Evolutionary conservation across 1,140 invertebrate species (phyloP), one percentile per base, ranked within the genome.

Genomic region (Cylas formicarius): DNA sequence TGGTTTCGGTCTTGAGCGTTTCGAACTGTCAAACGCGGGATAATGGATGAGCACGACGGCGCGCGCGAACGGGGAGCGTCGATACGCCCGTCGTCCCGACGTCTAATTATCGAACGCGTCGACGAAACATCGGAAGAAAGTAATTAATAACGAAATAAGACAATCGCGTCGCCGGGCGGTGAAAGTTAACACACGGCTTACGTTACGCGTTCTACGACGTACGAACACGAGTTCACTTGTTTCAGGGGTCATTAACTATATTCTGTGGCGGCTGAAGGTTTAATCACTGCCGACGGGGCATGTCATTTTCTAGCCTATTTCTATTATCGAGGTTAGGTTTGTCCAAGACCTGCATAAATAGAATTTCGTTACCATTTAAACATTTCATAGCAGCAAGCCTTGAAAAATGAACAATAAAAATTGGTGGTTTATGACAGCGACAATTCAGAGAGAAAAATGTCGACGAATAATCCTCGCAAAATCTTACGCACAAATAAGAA

Each of bases 11-110:
- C 49, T 41, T 41, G 27, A 45, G 37, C 35, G 40, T 44, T 35
- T 41, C 31, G 23, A 39, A 37, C 45, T 52, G 50, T 52, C 50
- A 41, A 36, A 20, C n/a, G n/a, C 14, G 9, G 44, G 28, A 52
- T 52, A 52, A 52, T 52, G 43, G 50, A 52, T 52, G 44, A 45
- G 48, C 46, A n/a, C n/a, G n/a, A n/a, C n/a, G n/a, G n/a, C n/a
- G n/a, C n/a, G n/a, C n/a, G n/a, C n/a, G n/a, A n/a, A n/a, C n/a
- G n/a, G n/a, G n/a, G n/a, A n/a, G n/a, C n/a, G n/a, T n/a, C n/a
- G n/a, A n/a, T n/a, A n/a, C n/a, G n/a, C 44, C 31, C 20, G 37
- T 26, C 37, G 44, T 29, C 39, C 39, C 46, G 31, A 41, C 32
- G 34, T 41, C 49, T 43, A 51, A 47, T 51, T 51, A 50, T 37